phyloP scores from a whole-genome alignment of 1,140 invertebrate species.

The Leptopilina clavipes region DNA sequence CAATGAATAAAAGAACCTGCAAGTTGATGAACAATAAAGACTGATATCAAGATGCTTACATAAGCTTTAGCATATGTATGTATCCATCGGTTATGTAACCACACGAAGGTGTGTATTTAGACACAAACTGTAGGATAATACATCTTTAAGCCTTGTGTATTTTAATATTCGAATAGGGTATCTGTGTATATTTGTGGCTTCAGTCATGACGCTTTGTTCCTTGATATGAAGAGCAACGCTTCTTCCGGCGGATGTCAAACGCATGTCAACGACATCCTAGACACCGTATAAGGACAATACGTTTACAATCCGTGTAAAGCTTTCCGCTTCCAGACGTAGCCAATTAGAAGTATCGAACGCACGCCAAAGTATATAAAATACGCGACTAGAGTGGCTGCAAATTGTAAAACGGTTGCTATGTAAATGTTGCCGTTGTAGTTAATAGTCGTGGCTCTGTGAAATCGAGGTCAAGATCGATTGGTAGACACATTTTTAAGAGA shows the following conservation, averaged over 20 bases:
- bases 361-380: neutral
- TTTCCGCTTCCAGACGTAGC: constrained; percentile 18
- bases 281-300: constrained; percentile 51
- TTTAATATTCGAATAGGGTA: constrained; percentile 16
- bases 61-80: constrained; percentile 15
- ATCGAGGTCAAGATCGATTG: constrained; percentile 29
- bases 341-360: constrained; percentile 13
- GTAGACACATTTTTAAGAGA: constrained; percentile 15
- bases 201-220: constrained; percentile 45
- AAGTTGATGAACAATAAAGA: constrained; percentile 22
- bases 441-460: neutral
- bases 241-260: constrained; percentile 47
- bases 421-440: neutral
- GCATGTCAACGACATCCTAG: constrained; percentile 46
- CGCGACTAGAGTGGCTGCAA: neutral
- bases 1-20: neutral
- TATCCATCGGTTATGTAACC: constrained; percentile 5
- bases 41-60: constrained; percentile 21
- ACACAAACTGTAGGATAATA: neutral
- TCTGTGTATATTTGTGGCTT: neutral
- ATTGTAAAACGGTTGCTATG: neutral
- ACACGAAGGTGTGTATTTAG: constrained; percentile 5
- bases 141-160: constrained; percentile 2
- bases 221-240: constrained; percentile 47
- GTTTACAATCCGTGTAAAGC: constrained; percentile 7